Percentiles rank a stretch among this genome's conserved stretches.
These are phyloP conservation scores for Caenorhabditis elegans DNA, from an alignment of 1,140 invertebrate genomes.

Conservation along the genomic window DNA sequence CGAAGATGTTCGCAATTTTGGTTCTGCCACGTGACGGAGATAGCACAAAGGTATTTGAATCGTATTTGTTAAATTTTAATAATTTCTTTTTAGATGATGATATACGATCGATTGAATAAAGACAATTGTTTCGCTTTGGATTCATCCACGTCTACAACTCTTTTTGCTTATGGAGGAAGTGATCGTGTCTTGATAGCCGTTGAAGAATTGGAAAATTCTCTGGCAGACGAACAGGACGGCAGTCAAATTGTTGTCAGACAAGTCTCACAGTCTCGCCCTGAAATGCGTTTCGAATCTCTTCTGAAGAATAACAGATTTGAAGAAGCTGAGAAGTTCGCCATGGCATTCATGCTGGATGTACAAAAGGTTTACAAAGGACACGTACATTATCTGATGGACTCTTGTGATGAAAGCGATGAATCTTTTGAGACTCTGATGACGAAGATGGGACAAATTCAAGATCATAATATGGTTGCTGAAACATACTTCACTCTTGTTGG, in stretches of 20 bases:
- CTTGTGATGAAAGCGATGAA: background rate
- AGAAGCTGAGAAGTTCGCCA: slow-evolving; percentile 5
- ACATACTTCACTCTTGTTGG: background rate
- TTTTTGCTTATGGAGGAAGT: slow-evolving; percentile 4
- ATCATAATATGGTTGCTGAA: slow-evolving; percentile 9
- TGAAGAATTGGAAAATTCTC: background rate
- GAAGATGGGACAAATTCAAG: background rate
- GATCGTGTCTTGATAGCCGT: background rate
- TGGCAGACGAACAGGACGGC: background rate
- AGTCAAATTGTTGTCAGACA: background rate
- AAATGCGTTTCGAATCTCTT: slow-evolving; percentile 10
- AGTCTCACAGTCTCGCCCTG: background rate
- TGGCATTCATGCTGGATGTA: background rate
- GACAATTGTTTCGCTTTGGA: background rate
- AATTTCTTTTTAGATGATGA: background rate
- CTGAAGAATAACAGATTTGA: slow-evolving; percentile 2
- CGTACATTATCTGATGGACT: slow-evolving; percentile 4
- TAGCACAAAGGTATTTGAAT: background rate
- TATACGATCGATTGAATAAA: background rate
- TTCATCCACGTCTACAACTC: background rate
- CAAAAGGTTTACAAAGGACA: slow-evolving; percentile 10
- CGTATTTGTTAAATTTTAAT: background rate
- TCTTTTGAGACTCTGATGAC: background rate
- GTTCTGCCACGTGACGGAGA: background rate
- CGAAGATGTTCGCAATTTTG: background rate